Evolutionary conservation across 1,140 invertebrate species (phyloP).

Genomic region (Spodoptera frugiperda): DNA sequence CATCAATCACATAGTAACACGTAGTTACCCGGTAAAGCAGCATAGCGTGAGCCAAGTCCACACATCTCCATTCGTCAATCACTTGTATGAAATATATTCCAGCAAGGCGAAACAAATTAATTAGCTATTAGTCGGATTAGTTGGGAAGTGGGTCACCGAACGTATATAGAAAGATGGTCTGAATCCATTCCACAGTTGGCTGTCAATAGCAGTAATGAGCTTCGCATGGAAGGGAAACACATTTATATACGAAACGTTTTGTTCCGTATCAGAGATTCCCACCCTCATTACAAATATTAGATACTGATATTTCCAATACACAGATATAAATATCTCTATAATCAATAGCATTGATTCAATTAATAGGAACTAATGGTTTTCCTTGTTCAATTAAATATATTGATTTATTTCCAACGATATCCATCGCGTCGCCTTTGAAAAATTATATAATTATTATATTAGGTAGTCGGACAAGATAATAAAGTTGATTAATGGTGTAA

Average conservation of each 20-base stretch:
- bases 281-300: slow-evolving; percentile 9
- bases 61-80: slow-evolving; percentile 34
- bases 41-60: slow-evolving; percentile 2
- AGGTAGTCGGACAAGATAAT: neutral
- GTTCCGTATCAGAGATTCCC: slow-evolving; percentile 16
- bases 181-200: slow-evolving; percentile 43
- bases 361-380: no score
- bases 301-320: slow-evolving; percentile 14
- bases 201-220: slow-evolving; percentile 53
- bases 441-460: neutral
- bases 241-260: slow-evolving; percentile 29
- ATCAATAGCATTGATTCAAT: neutral
- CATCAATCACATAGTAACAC: slow-evolving; percentile 16
- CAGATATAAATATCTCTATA: neutral
- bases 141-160: slow-evolving; percentile 53
- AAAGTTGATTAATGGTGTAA: neutral
- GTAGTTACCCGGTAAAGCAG: neutral
- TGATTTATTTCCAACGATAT: no score
- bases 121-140: slow-evolving; percentile 49
- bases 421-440: neutral
- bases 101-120: slow-evolving; percentile 48
- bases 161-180: slow-evolving; percentile 44
- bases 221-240: slow-evolving; percentile 31
- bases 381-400: no score
- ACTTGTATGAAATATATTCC: slow-evolving; percentile 6